Evolutionary conservation across 2,888 invertebrate genomes (phyloP), one percentile per base, ranked within the genome.

Genomic region (Aporophyla nigra): DNA sequence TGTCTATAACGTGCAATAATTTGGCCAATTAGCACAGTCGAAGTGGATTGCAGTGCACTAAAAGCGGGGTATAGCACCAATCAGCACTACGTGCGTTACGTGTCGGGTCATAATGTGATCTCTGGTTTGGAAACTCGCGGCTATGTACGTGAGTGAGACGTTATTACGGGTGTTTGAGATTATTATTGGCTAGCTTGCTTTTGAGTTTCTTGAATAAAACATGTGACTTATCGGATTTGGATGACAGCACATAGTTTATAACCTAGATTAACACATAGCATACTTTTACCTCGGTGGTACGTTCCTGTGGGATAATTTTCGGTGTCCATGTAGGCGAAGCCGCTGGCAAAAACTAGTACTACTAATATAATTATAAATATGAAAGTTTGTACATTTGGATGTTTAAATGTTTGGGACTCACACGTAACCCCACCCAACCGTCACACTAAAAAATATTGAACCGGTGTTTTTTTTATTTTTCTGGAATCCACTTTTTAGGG

Each of bases 51-150:
- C 69, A n/a, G 58, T 27, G 53, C 24, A 40, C n/a, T 81, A 75
- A 81, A 68, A 58, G 58, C 33, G 33, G 58, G 14, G 24, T n/a
- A 53, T 78, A 65, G 67, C 71, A 70, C 74, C 80, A 82, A 82
- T 82, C 71, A 51, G 24, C 71, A 7, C 51, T 65, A 74, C 61
- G 74, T 71, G 63, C 7, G 33, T 61, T 27, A 62, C 82, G 82
- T 82, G 80, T 58, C 16, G 54, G 84, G 80, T 79, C 59, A 80
- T 63, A 68, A 53, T 59, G 43, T 68, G 80, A 80, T 68, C 80
- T 59, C 71, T 71, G 67, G 56, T n/a, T 63, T 65, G 68, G 33
- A 59, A 61, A 78, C 58, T 65, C 2, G 46, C 46, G 6, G 54
- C 56, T 19, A 16, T 1, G 33, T 56, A 66, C 65, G 54, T 76